These are phyloP conservation scores for Allacma fusca DNA, from an alignment of 2,888 invertebrate species.

Conservation along the genomic window DNA sequence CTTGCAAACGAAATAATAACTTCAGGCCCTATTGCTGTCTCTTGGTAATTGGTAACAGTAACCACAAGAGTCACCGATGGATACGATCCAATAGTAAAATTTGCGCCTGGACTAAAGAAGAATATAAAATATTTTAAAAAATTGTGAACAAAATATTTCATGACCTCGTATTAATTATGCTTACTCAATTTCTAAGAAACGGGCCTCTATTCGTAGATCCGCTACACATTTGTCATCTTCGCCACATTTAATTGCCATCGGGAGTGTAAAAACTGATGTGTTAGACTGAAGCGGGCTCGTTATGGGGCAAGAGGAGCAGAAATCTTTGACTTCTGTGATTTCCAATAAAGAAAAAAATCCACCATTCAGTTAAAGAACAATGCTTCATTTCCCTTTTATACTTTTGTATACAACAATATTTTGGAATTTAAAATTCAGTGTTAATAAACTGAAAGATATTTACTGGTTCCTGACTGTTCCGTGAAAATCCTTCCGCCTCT, in stretches of 20 bases:
- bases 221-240: conserved; percentile 69
- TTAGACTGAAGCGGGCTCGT: conserved; percentile 38
- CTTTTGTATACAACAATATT: no score
- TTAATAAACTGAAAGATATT: no score
- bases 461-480: no score
- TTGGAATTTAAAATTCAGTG: no score
- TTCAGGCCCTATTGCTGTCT: conserved; percentile 10
- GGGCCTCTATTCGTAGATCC: conserved; percentile 65
- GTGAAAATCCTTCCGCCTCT: background rate
- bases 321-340: no score
- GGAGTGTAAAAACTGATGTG: conserved; percentile 30
- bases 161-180: no score
- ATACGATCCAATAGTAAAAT: conserved; percentile 63
- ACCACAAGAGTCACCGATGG: conserved; percentile 41
- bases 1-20: conserved; percentile 23
- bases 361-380: no score
- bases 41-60: conserved; percentile 11
- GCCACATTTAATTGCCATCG: conserved; percentile 65
- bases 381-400: no score
- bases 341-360: no score
- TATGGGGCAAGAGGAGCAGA: conserved; percentile 60
- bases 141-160: no score
- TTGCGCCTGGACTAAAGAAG: conserved; percentile 30
- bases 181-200: conserved; percentile 47
- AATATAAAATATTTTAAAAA: no score